Evolutionary conservation across 2,888 invertebrate genomes (phyloP).

Genomic region (Slavum lentiscoides): DNA sequence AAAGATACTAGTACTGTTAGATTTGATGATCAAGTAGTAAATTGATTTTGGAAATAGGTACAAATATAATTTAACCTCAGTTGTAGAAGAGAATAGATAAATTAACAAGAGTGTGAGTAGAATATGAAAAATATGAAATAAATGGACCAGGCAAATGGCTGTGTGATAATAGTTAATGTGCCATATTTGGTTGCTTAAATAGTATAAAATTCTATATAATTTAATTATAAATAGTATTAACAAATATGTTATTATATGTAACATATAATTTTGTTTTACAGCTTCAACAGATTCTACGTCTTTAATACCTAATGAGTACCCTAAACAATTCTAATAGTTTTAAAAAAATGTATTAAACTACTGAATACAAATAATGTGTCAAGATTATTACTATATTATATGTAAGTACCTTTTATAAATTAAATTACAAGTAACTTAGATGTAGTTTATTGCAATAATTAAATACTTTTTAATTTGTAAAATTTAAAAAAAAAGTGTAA

Average conservation of each 20-base stretch:
- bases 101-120: too few species aligned
- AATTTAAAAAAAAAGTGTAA: not conserved
- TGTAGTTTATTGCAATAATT: not conserved
- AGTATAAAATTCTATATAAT: not conserved
- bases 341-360: constrained; percentile 6
- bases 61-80: too few species aligned
- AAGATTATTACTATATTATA: not conserved
- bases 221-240: not conserved
- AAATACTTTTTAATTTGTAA: not conserved
- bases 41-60: too few species aligned
- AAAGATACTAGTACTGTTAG: too few species aligned
- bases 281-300: constrained; percentile 32
- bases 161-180: not conserved
- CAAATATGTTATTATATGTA: not conserved
- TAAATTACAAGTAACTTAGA: not conserved
- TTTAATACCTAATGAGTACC: constrained; percentile 43
- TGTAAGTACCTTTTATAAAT: not conserved
- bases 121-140: too few species aligned
- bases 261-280: constrained; percentile 20
- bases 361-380: not conserved
- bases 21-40: too few species aligned
- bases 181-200: not conserved
- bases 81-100: too few species aligned
- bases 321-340: not conserved
- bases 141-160: too few species aligned